These are phyloP conservation scores for Rhinopomastus cyanomelas DNA, from an alignment of 2,113 vertebrate species.

Conservation along the genomic window DNA sequence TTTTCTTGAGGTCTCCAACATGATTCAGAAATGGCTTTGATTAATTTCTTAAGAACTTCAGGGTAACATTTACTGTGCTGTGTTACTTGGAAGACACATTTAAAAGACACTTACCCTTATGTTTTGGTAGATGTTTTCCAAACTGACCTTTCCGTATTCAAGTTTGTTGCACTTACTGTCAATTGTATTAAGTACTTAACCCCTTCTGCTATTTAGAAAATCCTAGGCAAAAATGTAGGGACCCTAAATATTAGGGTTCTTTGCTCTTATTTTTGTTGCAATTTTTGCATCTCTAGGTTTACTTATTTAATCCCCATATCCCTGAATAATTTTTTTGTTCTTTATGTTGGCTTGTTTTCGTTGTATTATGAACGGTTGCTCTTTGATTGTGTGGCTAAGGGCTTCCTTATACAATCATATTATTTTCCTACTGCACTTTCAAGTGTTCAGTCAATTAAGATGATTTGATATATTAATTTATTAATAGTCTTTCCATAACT, in stretches of 20 bases:
- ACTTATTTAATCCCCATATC: neutral
- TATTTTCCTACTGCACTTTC: neutral
- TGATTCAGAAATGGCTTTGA: neutral
- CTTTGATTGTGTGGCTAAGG: neutral
- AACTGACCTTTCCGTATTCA: neutral
- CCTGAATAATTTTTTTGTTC: neutral
- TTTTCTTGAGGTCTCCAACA: neutral
- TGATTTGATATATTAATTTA: conserved; percentile 32
- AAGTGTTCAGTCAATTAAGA: conserved; percentile 22
- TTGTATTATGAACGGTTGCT: neutral
- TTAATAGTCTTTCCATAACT: neutral
- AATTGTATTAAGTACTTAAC: neutral
- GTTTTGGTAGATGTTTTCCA: neutral
- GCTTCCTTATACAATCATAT: neutral
- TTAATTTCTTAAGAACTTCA: neutral
- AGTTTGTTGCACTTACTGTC: neutral
- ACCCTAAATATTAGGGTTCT: neutral
- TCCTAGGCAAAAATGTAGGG: neutral
- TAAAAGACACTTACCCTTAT: neutral
- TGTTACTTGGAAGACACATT: neutral
- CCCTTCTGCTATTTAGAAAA: neutral
- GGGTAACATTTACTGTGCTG: neutral
- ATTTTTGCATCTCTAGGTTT: neutral
- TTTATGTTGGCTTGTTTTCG: neutral
- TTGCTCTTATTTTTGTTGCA: neutral